Conservation (phyloP, 2,797 vertebrate species). For the Uromys caudimaculatus region DNA sequence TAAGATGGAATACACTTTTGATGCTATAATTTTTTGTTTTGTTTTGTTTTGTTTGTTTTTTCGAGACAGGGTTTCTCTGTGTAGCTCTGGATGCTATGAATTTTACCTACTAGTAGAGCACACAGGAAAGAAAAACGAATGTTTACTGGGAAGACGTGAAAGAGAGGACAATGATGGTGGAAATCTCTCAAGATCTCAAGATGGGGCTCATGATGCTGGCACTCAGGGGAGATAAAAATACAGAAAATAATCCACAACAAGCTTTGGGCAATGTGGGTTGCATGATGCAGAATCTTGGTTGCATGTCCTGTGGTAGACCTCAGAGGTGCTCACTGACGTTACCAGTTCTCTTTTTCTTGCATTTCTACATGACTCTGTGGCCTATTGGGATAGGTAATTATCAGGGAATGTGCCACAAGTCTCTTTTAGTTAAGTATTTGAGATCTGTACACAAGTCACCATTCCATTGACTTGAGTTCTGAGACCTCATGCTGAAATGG, state of each 20-base stretch:
- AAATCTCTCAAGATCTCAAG: neutral
- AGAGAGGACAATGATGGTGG: neutral
- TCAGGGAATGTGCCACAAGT: neutral
- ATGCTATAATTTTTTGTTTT: constrained; percentile 37
- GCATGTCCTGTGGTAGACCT: neutral
- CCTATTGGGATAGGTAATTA: neutral
- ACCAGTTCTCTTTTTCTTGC: neutral
- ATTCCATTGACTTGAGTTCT: neutral
- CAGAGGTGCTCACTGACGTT: neutral
- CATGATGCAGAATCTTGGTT: neutral
- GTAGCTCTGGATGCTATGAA: constrained; percentile 19
- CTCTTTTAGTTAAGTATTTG: neutral
- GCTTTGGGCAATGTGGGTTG: neutral
- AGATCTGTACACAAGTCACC: neutral
- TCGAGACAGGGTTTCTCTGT: too few species aligned
- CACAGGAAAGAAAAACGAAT: neutral
- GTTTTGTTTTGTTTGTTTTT: too few species aligned
- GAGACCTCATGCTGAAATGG: neutral
- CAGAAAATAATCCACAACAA: neutral
- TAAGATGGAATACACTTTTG: neutral
- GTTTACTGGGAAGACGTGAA: neutral
- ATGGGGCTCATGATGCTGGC: neutral
- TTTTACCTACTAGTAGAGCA: neutral
- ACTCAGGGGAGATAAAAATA: neutral
- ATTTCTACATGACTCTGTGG: neutral